A percentile compares a stretch with the other conserved stretches of the same genome.
Evolutionary conservation across 2,113 vertebrate species (phyloP).

Genomic region (Mormyrus lacerda): DNA sequence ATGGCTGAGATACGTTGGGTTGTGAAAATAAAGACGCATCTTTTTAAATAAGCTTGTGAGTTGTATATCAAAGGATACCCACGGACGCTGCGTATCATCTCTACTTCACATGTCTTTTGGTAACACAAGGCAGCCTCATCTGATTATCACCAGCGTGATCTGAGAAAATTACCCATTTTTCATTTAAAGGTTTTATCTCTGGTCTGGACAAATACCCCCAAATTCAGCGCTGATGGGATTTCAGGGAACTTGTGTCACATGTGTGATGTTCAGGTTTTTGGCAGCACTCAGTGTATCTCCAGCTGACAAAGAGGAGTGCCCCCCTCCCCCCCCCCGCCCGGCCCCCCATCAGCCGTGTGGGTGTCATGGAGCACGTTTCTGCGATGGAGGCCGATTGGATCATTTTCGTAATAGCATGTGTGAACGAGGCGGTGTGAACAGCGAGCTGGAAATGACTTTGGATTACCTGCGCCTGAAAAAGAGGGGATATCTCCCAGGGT

Average conservation of each 20-base stretch:
- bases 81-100: not conserved
- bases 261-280: not conserved
- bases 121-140: not conserved
- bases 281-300: not conserved
- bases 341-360: conserved; percentile 43
- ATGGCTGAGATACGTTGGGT: not conserved
- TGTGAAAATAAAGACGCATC: not conserved
- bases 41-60: not conserved
- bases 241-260: not conserved
- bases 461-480: conserved; percentile 36
- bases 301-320: not conserved
- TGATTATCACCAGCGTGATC: not conserved
- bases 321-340: not conserved
- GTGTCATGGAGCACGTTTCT: conserved; percentile 57
- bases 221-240: not conserved
- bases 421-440: conserved; percentile 45
- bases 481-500: conserved; percentile 33
- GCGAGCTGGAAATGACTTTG: conserved; percentile 47
- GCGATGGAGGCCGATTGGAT: conserved; percentile 63
- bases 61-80: not conserved
- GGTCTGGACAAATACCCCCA: not conserved
- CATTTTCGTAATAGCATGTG: conserved; percentile 64
- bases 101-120: not conserved
- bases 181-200: not conserved
- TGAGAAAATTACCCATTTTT: not conserved